A percentile compares a stretch with the other conserved stretches of the same genome.
Evolutionary conservation across 1,140 invertebrate species (phyloP).

Genomic region (Drosophila pachea): DNA sequence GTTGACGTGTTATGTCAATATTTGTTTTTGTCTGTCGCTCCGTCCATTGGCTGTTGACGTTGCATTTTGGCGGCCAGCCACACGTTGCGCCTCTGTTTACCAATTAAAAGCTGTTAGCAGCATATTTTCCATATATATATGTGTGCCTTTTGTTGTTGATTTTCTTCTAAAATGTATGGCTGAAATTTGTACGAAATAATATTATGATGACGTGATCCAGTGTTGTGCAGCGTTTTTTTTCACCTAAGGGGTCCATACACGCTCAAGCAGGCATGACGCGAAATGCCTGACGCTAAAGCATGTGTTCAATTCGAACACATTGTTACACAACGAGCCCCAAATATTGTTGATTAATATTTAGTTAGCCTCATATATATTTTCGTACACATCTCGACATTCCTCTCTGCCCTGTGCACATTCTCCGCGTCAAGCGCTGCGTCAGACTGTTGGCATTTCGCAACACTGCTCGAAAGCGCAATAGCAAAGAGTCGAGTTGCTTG

Average conservation of each 20-base stretch:
- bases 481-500: background rate
- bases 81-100: background rate
- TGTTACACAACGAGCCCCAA: no score
- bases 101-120: background rate
- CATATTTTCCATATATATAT: slow-evolving; percentile 4
- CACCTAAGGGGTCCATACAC: slow-evolving; percentile 2
- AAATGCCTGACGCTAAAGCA: background rate
- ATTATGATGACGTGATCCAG: slow-evolving; percentile 58
- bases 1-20: slow-evolving; percentile 74
- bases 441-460: background rate
- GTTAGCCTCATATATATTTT: no score
- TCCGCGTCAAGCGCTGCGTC: background rate
- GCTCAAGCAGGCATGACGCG: slow-evolving; percentile 10
- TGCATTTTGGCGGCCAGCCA: slow-evolving; percentile 25
- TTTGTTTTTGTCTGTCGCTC: slow-evolving; percentile 45
- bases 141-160: slow-evolving; percentile 23
- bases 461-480: background rate
- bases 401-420: no score
- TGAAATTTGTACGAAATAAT: slow-evolving; percentile 53
- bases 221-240: slow-evolving; percentile 16
- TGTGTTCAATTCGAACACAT: background rate
- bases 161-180: slow-evolving; percentile 38
- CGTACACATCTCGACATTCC: no score
- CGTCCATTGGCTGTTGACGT: slow-evolving; percentile 10
- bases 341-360: no score